A percentile compares a stretch with the other conserved stretches of the same genome.
phyloP scores from a whole-genome alignment of 2,113 vertebrate genomes.

The Erinaceus europaeus region DNA sequence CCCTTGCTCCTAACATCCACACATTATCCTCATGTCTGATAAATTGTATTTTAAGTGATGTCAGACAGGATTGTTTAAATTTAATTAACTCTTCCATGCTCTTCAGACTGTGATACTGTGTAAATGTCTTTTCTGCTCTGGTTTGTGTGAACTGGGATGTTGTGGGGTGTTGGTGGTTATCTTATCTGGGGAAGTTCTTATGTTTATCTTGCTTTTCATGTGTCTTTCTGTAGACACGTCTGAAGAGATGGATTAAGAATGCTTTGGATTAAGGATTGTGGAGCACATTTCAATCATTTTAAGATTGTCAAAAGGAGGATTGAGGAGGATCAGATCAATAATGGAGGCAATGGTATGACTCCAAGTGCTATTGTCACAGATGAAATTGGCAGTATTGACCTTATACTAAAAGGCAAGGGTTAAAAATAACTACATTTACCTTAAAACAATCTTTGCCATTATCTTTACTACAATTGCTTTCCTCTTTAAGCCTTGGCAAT shows the following conservation, averaged over 20 bases:
- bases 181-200: slow-evolving; percentile 88
- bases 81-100: slow-evolving; percentile 80
- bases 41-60: slow-evolving; percentile 87
- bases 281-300: slow-evolving; percentile 99
- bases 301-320: slow-evolving; percentile 97
- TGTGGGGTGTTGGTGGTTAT: slow-evolving; percentile 86
- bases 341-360: slow-evolving; percentile 99
- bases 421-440: slow-evolving; percentile 66
- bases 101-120: slow-evolving; percentile 84
- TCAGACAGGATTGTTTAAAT: slow-evolving; percentile 82
- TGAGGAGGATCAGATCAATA: slow-evolving; percentile 99
- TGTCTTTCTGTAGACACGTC: slow-evolving; percentile 99
- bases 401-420: slow-evolving; percentile 84
- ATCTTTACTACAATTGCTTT: slow-evolving; percentile 77
- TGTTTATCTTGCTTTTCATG: slow-evolving; percentile 99
- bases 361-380: slow-evolving; percentile 96
- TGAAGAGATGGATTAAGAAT: slow-evolving; percentile 99
- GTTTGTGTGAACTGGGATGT: slow-evolving; percentile 86
- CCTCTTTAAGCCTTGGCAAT: slow-evolving; percentile 77
- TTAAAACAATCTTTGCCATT: slow-evolving; percentile 68
- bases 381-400: slow-evolving; percentile 95
- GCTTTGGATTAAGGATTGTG: slow-evolving; percentile 99
- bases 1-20: slow-evolving; percentile 84
- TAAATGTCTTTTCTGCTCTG: slow-evolving; percentile 87
- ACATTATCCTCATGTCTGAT: slow-evolving; percentile 87